Evolutionary conservation across 2,113 vertebrate genomes (phyloP).

Genomic region (Oenanthe melanoleuca): DNA sequence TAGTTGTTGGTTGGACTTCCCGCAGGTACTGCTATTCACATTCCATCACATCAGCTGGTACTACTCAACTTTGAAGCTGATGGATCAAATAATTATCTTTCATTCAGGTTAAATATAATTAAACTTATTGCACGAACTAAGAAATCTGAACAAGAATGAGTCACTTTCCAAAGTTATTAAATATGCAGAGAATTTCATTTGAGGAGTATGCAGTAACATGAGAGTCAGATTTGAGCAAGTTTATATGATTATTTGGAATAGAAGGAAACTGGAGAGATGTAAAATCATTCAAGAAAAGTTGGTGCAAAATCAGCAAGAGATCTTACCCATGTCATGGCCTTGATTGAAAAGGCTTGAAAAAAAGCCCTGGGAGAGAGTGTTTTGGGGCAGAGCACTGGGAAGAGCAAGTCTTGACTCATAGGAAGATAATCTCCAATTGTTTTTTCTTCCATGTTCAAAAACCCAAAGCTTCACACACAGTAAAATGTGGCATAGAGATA

Average conservation of each 20-base stretch:
- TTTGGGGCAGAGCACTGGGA: not conserved
- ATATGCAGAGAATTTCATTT: not conserved
- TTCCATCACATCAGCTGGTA: not conserved
- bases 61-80: not conserved
- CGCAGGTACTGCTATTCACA: not conserved
- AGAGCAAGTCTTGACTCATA: not conserved
- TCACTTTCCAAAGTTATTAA: not conserved
- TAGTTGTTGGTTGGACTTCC: not conserved
- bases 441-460: not conserved
- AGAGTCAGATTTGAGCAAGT: not conserved
- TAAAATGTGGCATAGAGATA: not conserved
- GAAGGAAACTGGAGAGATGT: not conserved
- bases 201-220: not conserved
- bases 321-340: not conserved
- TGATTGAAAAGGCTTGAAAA: not conserved
- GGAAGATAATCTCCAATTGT: not conserved
- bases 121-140: not conserved
- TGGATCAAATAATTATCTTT: not conserved
- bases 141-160: not conserved
- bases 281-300: not conserved
- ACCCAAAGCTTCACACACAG: not conserved
- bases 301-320: not conserved
- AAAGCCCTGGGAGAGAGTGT: not conserved
- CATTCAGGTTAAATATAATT: not conserved
- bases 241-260: not conserved